Evolutionary conservation across 2,888 invertebrate species (phyloP).

Genomic region (Sacculina carcini): DNA sequence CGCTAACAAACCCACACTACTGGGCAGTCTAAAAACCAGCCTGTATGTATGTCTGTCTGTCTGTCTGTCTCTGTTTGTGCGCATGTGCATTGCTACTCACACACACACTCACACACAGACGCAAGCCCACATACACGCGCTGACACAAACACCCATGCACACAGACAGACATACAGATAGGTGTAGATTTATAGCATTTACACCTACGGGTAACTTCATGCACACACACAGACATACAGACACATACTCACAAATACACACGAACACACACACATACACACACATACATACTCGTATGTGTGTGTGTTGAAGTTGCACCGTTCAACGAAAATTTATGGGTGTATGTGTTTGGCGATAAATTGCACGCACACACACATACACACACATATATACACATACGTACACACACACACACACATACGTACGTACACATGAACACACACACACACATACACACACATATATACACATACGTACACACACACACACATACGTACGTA

Average conservation of each 20-base stretch:
- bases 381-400: not conserved
- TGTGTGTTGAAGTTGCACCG: too few species aligned
- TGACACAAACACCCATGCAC: not conserved
- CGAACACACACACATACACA: not conserved
- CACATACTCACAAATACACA: not conserved
- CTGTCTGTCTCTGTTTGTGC: not conserved
- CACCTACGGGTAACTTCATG: too few species aligned
- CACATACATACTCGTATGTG: not conserved
- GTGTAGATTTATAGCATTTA: too few species aligned
- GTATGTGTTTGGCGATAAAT: not conserved
- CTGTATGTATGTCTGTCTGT: too few species aligned
- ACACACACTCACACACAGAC: not conserved
- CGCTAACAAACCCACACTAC: too few species aligned
- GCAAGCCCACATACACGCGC: not conserved
- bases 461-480: slow-evolving; percentile 5
- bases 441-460: slow-evolving; percentile 3
- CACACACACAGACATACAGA: too few species aligned
- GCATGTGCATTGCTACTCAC: not conserved
- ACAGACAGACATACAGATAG: not conserved
- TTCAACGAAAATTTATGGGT: too few species aligned
- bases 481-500: slow-evolving; percentile 4
- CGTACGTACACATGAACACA: slow-evolving; percentile 1
- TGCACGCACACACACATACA: not conserved
- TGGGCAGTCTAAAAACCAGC: too few species aligned
- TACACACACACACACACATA: not conserved